Base-by-base conservation (phyloP, 1,140 invertebrate genomes). In the Drosophila suzukii region DNA sequence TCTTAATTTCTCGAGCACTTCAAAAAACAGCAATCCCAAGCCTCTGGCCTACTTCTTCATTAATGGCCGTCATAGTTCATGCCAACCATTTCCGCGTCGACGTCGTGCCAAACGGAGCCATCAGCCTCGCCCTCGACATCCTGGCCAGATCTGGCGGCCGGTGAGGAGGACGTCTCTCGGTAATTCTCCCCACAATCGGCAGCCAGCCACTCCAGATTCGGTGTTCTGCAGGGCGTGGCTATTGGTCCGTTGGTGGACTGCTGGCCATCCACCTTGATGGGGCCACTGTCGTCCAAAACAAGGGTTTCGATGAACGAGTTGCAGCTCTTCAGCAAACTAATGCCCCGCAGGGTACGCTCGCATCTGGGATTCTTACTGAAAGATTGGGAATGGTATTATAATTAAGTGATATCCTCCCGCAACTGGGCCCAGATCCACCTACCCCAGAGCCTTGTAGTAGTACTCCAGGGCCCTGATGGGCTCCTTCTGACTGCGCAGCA, bases 381-480 rank as follows among this genome's bases (percentile, higher is more conserved):
- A 30, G 7, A 17, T 32, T 15, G 11, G 3, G 7, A 4, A 17
- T 3, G 3, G 0, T 11, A 7, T 17, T 7, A 17, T 32, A 1
- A 1, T 30, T 30, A 7, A n/a, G 17, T 12, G 10, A 38, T 38
- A 13, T 20, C 20, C 20, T 2, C 20, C 20, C 2, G 20, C 1
- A 27, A 27, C 1, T 27, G 3, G 3, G 3, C 3, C 27, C 27
- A 27, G 3, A 2, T 3, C 27, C 34, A 46, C 61, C 32, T 43
- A 91, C 90, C 80, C 73, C 17, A 92, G 43, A 0, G 91, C 90
- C 15, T 73, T 53, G 7, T 89, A 90, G 32, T 90, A 92, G 49
- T 75, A 86, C 13, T 92, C 89, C 13, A 92, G 47, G 0, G 91
- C 91, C 32, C 58, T 82, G 47, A 80, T 61, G 7, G 81, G 53